Evolutionary conservation across 2,113 vertebrate species (phyloP).

Genomic region (Muntiacus reevesi): DNA sequence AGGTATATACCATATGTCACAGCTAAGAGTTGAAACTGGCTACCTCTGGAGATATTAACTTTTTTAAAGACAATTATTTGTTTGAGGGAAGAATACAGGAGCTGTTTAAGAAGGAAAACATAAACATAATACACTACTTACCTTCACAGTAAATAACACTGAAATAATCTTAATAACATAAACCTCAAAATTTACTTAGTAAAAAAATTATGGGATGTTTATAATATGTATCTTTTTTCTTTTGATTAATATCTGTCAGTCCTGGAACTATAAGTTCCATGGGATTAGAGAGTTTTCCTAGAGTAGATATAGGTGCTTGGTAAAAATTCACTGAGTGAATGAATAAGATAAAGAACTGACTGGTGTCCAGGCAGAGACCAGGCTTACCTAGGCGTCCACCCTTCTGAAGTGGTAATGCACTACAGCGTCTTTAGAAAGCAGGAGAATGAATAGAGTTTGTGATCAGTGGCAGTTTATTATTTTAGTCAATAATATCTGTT

Average conservation of each 20-base stretch:
- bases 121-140: not conserved
- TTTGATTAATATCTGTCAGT: not conserved
- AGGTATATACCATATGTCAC: not conserved
- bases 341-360: fast-evolving
- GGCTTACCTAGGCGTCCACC: not conserved
- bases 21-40: not conserved
- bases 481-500: not conserved
- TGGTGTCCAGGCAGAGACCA: not conserved
- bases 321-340: too few relatives aligned
- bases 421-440: fast-evolving
- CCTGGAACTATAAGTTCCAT: not conserved
- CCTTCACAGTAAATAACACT: not conserved
- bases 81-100: not conserved
- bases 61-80: not conserved
- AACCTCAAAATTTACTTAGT: not conserved
- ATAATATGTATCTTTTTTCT: too few relatives aligned
- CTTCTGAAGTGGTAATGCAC: fast-evolving
- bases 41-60: not conserved
- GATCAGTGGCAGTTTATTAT: fast-evolving
- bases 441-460: fast-evolving
- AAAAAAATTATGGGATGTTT: not conserved
- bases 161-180: not conserved
- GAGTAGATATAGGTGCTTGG: not conserved
- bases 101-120: not conserved
- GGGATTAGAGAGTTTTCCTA: not conserved